phyloP scores from a whole-genome alignment of 1,140 invertebrate species.

The Monochamus saltuarius region DNA sequence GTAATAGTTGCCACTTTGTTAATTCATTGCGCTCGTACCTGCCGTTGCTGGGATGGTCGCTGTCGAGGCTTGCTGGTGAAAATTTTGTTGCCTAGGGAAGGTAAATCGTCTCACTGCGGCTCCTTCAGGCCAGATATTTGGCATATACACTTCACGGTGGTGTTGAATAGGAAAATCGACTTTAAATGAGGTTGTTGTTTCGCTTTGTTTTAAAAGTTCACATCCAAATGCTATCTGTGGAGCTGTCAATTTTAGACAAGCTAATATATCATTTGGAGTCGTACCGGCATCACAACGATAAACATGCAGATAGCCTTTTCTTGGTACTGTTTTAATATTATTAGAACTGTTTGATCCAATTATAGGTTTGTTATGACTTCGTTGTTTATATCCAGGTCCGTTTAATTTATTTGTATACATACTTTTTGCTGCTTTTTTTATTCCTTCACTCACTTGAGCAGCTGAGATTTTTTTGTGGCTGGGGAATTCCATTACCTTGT shows the following conservation, averaged over 20 bases:
- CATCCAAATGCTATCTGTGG: background rate
- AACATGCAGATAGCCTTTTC: background rate
- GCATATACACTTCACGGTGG: background rate
- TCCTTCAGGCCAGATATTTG: slow-evolving; percentile 4
- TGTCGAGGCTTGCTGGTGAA: background rate
- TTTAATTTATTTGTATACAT: no score
- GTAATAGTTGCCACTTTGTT: no score
- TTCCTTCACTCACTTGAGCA: background rate
- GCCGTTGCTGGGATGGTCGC: no score
- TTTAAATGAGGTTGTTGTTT: background rate
- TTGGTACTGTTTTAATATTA: no score
- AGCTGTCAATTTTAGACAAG: background rate
- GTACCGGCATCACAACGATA: background rate
- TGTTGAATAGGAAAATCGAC: background rate
- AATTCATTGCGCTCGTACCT: no score
- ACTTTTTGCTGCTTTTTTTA: background rate
- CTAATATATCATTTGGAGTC: background rate
- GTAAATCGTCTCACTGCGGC: slow-evolving; percentile 3
- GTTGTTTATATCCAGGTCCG: no score
- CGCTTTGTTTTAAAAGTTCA: slow-evolving; percentile 1
- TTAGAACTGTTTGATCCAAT: background rate
- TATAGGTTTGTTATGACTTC: background rate
- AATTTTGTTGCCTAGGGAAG: background rate
- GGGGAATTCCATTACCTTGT: background rate
- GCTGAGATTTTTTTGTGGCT: background rate